Evolutionary conservation across 2,888 invertebrate species (phyloP).

Genomic region (Polymixis flavicincta): DNA sequence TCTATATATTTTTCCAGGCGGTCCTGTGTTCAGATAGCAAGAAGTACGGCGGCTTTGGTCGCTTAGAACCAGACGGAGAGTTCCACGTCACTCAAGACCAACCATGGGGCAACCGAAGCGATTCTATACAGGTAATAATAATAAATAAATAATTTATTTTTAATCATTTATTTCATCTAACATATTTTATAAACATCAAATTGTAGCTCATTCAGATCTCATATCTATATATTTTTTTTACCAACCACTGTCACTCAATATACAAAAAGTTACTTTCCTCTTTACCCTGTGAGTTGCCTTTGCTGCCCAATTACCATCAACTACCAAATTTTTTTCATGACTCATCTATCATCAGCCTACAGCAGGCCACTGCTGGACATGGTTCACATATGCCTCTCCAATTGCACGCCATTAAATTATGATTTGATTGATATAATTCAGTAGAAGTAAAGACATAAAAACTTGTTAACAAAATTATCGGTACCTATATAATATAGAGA

Average conservation of each 20-base stretch:
- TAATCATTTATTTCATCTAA: constrained; percentile 21
- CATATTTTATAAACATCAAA: constrained; percentile 21
- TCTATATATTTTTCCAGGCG: constrained; percentile 71
- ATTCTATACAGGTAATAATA: constrained; percentile 89
- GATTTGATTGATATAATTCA: background rate
- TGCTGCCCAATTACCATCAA: background rate
- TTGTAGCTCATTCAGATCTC: constrained; percentile 12
- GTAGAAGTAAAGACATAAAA: background rate
- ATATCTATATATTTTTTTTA: constrained; percentile 12
- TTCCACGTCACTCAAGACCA: constrained; percentile 82
- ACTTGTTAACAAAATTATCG: too few relatives aligned
- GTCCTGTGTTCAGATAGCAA: constrained; percentile 87
- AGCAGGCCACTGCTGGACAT: too few relatives aligned
- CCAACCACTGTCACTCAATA: background rate
- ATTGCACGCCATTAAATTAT: too few relatives aligned
- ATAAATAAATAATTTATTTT: constrained; percentile 10
- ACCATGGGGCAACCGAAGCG: constrained; percentile 86
- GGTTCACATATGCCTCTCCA: too few relatives aligned
- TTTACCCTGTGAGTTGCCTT: background rate
- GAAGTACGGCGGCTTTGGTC: constrained; percentile 86
- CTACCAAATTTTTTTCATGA: constrained; percentile 2
- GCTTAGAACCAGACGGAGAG: constrained; percentile 83
- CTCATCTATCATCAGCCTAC: constrained; percentile 7
- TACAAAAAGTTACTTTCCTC: background rate
- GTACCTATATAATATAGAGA: background rate